Conservation (phyloP, 2,113 vertebrate species). For the Tragulus kanchil region DNA sequence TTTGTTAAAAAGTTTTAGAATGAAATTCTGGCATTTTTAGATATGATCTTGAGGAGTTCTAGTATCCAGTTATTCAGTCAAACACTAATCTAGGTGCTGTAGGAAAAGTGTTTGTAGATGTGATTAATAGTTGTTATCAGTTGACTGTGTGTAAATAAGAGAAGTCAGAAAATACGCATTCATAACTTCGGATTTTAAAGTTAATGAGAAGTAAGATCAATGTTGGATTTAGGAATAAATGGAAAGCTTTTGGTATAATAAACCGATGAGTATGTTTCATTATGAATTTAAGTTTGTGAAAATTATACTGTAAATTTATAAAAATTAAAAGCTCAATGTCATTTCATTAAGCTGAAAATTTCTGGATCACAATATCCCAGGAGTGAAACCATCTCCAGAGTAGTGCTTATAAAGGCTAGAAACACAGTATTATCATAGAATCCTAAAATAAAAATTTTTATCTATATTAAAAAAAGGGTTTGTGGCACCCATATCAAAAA, state of each 20-base stretch:
- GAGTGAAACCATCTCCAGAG: neutral
- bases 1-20: neutral
- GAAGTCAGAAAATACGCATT: constrained; percentile 60
- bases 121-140: too few relatives aligned
- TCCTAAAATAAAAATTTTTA: neutral
- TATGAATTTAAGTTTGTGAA: neutral
- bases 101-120: neutral
- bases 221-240: constrained; percentile 25
- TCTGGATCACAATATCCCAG: neutral
- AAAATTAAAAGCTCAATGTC: constrained; percentile 29
- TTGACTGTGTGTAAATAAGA: neutral
- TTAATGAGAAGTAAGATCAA: constrained; percentile 57
- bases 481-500: neutral
- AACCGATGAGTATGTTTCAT: neutral
- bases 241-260: neutral
- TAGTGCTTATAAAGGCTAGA: neutral
- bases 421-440: neutral
- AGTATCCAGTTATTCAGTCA: neutral
- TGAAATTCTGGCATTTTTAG: neutral
- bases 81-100: neutral
- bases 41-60: neutral
- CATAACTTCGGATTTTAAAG: constrained; percentile 47
- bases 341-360: neutral
- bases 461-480: neutral
- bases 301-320: neutral